Evolutionary conservation across 2,888 invertebrate genomes (phyloP).

Genomic region (Ichneumoninae sp.): DNA sequence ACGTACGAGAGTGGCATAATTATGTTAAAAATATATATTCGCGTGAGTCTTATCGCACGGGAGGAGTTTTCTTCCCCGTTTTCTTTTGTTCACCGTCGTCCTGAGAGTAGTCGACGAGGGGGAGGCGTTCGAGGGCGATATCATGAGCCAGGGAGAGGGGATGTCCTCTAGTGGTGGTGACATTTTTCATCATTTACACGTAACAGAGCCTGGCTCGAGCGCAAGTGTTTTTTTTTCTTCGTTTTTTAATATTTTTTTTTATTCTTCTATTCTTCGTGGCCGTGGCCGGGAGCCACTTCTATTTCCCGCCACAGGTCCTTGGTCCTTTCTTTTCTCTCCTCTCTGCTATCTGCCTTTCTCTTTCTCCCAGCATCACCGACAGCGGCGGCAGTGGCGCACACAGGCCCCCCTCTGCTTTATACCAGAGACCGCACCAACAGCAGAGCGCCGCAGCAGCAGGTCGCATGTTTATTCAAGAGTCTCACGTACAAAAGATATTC

Average conservation of each 20-base stretch:
- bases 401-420: conserved; percentile 71
- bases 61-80: conserved; percentile 59
- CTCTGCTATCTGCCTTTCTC: conserved; percentile 50
- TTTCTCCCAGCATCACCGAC: conserved; percentile 11
- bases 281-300: conserved; percentile 39
- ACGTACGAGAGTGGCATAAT: conserved; percentile 71
- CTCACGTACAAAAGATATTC: conserved; percentile 83
- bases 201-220: conserved; percentile 71
- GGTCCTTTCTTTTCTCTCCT: conserved; percentile 39
- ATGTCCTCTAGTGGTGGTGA: conserved; percentile 63
- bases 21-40: conserved; percentile 82
- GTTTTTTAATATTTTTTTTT: conserved; percentile 24
- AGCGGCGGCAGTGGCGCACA: conserved; percentile 18
- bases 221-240: conserved; percentile 39
- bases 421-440: conserved; percentile 62
- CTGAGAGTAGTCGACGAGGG: conserved; percentile 28
- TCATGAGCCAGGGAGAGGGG: conserved; percentile 16
- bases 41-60: conserved; percentile 72
- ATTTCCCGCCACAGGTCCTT: conserved; percentile 29
- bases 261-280: conserved; percentile 42
- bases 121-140: conserved; percentile 1
- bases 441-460: conserved; percentile 56
- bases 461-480: conserved; percentile 83
- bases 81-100: conserved; percentile 50
- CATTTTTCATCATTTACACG: conserved; percentile 82